Evolutionary conservation across 1,140 invertebrate genomes (phyloP), one percentile per base, ranked within the genome.

Genomic region (Pomacea maculata): DNA sequence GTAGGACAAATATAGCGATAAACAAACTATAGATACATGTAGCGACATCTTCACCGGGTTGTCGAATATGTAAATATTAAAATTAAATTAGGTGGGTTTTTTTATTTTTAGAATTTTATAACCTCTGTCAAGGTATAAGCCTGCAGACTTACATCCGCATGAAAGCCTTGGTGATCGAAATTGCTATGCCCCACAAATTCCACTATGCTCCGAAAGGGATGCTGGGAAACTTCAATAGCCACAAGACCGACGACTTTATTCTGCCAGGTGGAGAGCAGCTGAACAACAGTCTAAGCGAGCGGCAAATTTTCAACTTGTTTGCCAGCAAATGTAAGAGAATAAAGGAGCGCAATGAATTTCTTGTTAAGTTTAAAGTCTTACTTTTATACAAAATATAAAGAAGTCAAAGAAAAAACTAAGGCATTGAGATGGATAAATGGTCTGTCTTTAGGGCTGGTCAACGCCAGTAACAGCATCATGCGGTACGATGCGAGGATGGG

Each of bases 201-300:
- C 67, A 77, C 73, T 15, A 80, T 82, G 55, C n/a, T n/a, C 85
- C 83, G 29, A n/a, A 54, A 57, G 87, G 87, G 15, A 57, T 87
- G 14, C 76, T 87, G 14, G 87, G 87, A 34, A 85, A 84, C 68
- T 83, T 83, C 72, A 82, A 87, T 83, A 80, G 78, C n/a, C n/a
- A n/a, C n/a, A n/a, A 9, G 55, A 82, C 61, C 65, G 83, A 87
- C 81, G 87, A 87, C 63, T 84, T 86, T 67, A 75, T 55, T 45
- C 29, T 76, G 9, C 81, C 83, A 19, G 75, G 86, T 79, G 85
- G 85, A 80, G 80, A 70, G 7, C 55, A 80, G 17, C 67, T 87
- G 15, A 9, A 80, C 4, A 64, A 65, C 9, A 81, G 83, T 45
- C 70, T 75, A 12, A 75, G 77, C 19, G 85, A 85, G 14, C 80